Conservation (phyloP, 2,888 invertebrate genomes). For the Chesias legatella region DNA sequence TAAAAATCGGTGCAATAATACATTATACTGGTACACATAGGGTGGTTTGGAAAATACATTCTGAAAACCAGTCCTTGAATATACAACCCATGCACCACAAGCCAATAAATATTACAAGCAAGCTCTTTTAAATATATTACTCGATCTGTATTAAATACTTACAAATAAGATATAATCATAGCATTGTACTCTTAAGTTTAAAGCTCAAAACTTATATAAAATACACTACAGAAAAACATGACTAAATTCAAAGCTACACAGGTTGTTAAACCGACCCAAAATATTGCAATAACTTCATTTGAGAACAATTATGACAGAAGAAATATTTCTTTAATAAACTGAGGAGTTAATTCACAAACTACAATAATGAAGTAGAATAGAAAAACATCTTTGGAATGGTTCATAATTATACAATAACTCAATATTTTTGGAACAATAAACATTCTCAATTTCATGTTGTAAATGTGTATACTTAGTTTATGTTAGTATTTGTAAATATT, state of each 20-base stretch:
- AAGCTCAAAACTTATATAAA: slow-evolving; percentile 59
- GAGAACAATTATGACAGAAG: slow-evolving; percentile 1
- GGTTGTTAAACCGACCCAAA: neutral
- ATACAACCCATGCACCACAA: slow-evolving; percentile 74
- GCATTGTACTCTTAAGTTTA: slow-evolving; percentile 71
- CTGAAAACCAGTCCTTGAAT: slow-evolving; percentile 34
- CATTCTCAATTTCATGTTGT: slow-evolving; percentile 30
- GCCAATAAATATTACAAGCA: slow-evolving; percentile 61
- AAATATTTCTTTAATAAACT: slow-evolving; percentile 20
- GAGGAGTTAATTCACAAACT: slow-evolving; percentile 34
- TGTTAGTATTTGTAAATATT: slow-evolving; percentile 28
- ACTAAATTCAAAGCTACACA: slow-evolving; percentile 7
- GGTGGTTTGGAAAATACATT: neutral
- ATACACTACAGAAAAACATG: neutral
- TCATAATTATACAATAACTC: slow-evolving; percentile 36
- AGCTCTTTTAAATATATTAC: slow-evolving; percentile 61
- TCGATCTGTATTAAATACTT: slow-evolving; percentile 39
- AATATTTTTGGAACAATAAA: slow-evolving; percentile 11
- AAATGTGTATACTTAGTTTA: slow-evolving; percentile 29
- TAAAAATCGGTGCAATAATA: neutral
- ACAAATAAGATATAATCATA: slow-evolving; percentile 27
- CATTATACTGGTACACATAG: neutral
- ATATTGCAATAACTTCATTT: neutral
- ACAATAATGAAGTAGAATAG: slow-evolving; percentile 29
- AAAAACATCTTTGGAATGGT: slow-evolving; percentile 70